Evolutionary conservation across 1,140 invertebrate genomes (phyloP).

Genomic region (Drosophila triauraria): DNA sequence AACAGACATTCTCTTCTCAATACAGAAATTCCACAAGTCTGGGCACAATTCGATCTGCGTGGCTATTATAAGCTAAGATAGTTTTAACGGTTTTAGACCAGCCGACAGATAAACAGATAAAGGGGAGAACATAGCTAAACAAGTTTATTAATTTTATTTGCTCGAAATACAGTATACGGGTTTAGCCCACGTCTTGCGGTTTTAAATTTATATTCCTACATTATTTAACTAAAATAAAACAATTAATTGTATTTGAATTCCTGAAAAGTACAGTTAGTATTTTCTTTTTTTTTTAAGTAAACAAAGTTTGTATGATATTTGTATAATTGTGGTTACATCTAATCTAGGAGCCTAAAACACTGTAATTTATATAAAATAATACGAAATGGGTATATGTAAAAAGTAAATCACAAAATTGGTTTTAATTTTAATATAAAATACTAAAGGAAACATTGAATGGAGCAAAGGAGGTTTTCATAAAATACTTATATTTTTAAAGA

Average conservation of each 20-base stretch:
- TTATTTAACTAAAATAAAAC: neutral
- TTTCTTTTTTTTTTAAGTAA: neutral
- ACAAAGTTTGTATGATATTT: neutral
- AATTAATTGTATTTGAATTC: slow-evolving; percentile 1
- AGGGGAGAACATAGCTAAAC: neutral
- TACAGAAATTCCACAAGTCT: too few relatives aligned
- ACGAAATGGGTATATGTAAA: slow-evolving; percentile 11
- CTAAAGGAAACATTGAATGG: slow-evolving; percentile 50
- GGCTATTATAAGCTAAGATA: too few relatives aligned
- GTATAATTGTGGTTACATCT: neutral
- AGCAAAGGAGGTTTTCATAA: slow-evolving; percentile 46
- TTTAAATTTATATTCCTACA: neutral
- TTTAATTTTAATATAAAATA: slow-evolving; percentile 27
- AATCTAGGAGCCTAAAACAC: neutral
- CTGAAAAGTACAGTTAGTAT: neutral
- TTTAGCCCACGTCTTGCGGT: neutral
- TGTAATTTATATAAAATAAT: slow-evolving; percentile 10
- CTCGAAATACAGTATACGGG: neutral
- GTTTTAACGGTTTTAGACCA: too few relatives aligned
- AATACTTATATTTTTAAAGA: slow-evolving; percentile 58
- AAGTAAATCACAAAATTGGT: slow-evolving; percentile 36
- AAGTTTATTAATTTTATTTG: neutral
- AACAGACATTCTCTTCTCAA: too few relatives aligned
- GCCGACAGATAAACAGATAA: neutral
- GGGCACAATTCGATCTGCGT: too few relatives aligned